Evolutionary conservation across 2,113 vertebrate species (phyloP).

Genomic region (Sakesphorus luctuosus): DNA sequence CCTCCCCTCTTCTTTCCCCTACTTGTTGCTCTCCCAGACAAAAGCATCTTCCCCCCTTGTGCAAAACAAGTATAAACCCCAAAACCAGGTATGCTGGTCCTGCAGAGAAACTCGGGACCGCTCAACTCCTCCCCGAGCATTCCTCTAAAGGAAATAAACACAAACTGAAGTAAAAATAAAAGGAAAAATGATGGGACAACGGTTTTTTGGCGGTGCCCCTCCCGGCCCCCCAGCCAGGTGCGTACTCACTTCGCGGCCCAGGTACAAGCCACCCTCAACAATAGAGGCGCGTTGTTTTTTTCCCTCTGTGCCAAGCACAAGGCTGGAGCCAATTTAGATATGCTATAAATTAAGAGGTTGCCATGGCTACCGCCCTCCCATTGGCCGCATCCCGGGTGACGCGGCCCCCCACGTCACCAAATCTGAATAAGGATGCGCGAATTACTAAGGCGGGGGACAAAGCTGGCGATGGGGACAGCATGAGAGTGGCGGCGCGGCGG

Average conservation of each 20-base stretch:
- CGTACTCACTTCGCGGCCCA: conserved; percentile 75
- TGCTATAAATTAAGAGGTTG: conserved; percentile 92
- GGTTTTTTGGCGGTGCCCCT: background rate
- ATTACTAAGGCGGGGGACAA: conserved; percentile 88
- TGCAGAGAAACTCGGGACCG: background rate
- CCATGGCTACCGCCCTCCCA: conserved; percentile 84
- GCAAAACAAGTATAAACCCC: background rate
- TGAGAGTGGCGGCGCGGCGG: conserved; percentile 83
- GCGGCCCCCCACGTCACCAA: conserved; percentile 84
- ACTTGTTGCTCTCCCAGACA: background rate
- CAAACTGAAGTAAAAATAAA: background rate
- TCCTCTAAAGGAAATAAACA: accelerated
- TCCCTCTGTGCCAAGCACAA: conserved; percentile 77
- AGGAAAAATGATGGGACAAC: background rate
- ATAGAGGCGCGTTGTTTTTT: conserved; percentile 81
- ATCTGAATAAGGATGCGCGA: conserved; percentile 92
- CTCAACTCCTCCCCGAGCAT: background rate
- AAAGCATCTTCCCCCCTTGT: background rate
- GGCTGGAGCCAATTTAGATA: conserved; percentile 85
- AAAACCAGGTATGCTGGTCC: background rate
- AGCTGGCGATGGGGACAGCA: conserved; percentile 87
- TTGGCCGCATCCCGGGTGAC: conserved; percentile 82
- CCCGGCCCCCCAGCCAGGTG: conserved; percentile 36
- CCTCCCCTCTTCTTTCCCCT: background rate
- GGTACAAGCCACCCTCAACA: conserved; percentile 79